Evolutionary conservation across 1,140 invertebrate genomes (phyloP), one percentile per base, ranked within the genome.

Genomic region (Riptortus pedestris): DNA sequence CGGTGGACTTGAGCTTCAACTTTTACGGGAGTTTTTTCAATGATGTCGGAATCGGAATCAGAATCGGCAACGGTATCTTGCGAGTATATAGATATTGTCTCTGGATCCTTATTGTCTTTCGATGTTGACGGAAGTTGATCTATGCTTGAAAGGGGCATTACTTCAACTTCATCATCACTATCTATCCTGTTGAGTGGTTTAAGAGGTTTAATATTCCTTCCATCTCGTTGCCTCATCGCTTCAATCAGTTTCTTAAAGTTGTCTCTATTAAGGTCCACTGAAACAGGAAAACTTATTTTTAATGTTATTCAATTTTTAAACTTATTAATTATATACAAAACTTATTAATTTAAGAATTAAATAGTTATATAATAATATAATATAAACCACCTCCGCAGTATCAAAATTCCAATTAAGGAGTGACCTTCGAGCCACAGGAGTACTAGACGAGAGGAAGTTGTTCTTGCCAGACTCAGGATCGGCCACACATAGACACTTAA

Each of bases 181-280:
- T 60, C 51, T 18, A 66, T 18, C 33, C 57, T 26, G 22, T 60
- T 58, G 0, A 45, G 20, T 29, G 64, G 60, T 38, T 64, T 64
- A 0, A 26, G 3, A 29, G 65, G 65, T 58, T 65, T 66, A 5
- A 62, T 68, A 18, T 66, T 64, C 24, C 33, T 22, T n/a, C 65
- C 67, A 28, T 68, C 61, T 1, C 70, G 66, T 38, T 57, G 59
- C 67, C 71, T 76, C 12, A 77, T 71, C 7, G 69, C 61, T 47
- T 72, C 64, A 16, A 77, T 76, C 61, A 77, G 67, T 65, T 65
- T 68, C 5, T 75, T 65, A 57, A 73, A 78, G 63, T 70, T 74
- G 16, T 68, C 67, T 67, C 74, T 74, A 59, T 77, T 72, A n/a
- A 64, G 47, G 66, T 71, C 64, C 65, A 74, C 75, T 77, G 45